Base-by-base conservation (phyloP, 2,888 invertebrate genomes). In the Mesoligia furuncula region DNA sequence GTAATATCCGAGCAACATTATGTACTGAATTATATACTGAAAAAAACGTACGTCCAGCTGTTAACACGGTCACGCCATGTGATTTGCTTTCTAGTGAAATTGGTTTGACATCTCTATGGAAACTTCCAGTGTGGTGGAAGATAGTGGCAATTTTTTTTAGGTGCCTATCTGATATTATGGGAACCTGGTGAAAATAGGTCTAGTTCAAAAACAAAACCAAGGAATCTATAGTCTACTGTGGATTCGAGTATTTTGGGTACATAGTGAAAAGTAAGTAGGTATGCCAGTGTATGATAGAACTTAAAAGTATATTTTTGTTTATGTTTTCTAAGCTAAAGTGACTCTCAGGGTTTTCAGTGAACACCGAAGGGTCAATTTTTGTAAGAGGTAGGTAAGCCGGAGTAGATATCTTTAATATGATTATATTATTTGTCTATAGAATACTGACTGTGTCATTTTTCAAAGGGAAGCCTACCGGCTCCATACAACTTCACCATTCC, bases 1-100 rank as follows among this genome's bases (percentile, higher is more conserved):
- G 54, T 88, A 90, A 91, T 81, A 79, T 81, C 70, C 64, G 74
- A 54, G 78, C 83, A 79, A 84, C 75, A 85, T 84, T 73, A 86
- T 84, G 83, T 81, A 86, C 76, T 69, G 24, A 69, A 73, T 83
- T 75, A 86, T 83, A 85, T 81, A 85, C 77, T 64, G 57, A 73
- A 76, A 83, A 36, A 72, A 68, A 68, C 36, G 67, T 77, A 61
- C 36, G 69, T 65, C 77, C 67, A 70, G 62, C 73, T 61, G 76
- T 67, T 81, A 88, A 89, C 86, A 84, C 89, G 88, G 88, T 89
- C 84, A 88, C 85, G 75, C 80, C 80, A 80, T 83, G 83, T 77
- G 78, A 84, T 48, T 75, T 73, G 48, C 76, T 88, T 82, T 83
- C 80, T 81, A 78, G 77, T 78, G 67, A 65, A 67, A 68, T 73